These are phyloP conservation scores for Ctenopoma kingsleyae DNA, from an alignment of 2,797 vertebrate species.

Conservation along the genomic window DNA sequence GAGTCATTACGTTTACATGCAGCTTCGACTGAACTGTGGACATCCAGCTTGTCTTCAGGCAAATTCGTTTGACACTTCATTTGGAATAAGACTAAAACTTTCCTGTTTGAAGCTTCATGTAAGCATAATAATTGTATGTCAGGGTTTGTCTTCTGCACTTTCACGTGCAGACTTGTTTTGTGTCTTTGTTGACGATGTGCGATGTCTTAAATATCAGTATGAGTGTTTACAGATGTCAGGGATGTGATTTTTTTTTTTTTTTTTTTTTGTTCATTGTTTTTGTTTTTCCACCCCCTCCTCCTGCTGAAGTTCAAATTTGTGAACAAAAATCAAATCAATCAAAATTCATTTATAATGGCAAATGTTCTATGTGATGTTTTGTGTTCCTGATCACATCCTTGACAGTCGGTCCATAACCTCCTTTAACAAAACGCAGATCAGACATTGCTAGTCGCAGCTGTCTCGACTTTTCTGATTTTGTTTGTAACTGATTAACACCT, in stretches of 20 bases:
- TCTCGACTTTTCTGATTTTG: not conserved
- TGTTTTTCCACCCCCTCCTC: not conserved
- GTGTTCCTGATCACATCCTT: constrained; percentile 50
- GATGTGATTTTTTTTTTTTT: constrained; percentile 15
- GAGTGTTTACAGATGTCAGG: constrained; percentile 43
- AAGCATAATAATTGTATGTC: not conserved
- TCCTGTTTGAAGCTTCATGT: constrained; percentile 41
- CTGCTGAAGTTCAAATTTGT: constrained; percentile 12
- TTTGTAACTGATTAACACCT: too few relatives aligned
- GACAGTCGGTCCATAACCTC: constrained; percentile 38
- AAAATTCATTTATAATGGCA: constrained; percentile 6
- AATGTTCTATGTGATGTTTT: not conserved
- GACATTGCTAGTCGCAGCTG: not conserved
- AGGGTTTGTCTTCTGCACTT: not conserved
- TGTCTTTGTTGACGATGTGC: constrained; percentile 23
- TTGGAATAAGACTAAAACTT: not conserved
- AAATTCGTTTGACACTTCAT: not conserved
- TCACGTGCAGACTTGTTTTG: constrained; percentile 26
- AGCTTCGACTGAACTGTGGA: constrained; percentile 29
- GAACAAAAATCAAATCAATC: not conserved
- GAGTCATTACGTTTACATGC: constrained; percentile 35
- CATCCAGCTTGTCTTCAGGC: not conserved
- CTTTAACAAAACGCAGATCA: constrained; percentile 10
- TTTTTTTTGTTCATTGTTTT: not conserved
- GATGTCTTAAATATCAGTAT: constrained; percentile 34